Evolutionary conservation across 2,113 vertebrate species (phyloP).

Genomic region (Takifugu flavidus): DNA sequence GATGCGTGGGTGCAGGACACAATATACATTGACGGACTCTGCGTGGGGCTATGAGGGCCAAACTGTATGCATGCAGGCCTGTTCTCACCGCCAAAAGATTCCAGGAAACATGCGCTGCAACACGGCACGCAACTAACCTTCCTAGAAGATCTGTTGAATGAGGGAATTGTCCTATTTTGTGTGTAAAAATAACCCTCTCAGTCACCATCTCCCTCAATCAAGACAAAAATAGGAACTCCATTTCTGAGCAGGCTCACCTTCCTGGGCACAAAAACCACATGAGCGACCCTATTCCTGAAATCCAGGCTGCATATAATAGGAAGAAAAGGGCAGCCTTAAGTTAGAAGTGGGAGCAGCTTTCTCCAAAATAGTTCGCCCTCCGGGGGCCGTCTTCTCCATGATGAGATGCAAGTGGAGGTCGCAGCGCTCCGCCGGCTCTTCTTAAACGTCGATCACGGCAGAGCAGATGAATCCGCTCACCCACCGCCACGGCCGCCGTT

Average conservation of each 20-base stretch:
- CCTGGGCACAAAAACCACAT: slow-evolving; percentile 55
- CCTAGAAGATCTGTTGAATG: slow-evolving; percentile 55
- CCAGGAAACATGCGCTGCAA: background rate
- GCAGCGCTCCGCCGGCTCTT: slow-evolving; percentile 31
- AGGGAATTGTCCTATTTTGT: slow-evolving; percentile 51
- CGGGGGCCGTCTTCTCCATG: slow-evolving; percentile 40
- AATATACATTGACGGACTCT: too few relatives aligned
- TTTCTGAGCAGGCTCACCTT: slow-evolving; percentile 57
- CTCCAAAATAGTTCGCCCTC: slow-evolving; percentile 39
- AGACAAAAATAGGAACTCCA: slow-evolving; percentile 47
- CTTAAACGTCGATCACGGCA: background rate
- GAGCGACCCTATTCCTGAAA: slow-evolving; percentile 65
- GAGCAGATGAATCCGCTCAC: background rate
- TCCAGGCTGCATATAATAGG: slow-evolving; percentile 66
- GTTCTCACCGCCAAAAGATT: slow-evolving; percentile 8
- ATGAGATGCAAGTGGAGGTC: slow-evolving; percentile 60
- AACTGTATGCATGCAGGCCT: background rate
- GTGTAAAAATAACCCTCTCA: slow-evolving; percentile 46
- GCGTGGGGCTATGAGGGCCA: too few relatives aligned
- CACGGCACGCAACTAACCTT: slow-evolving; percentile 25
- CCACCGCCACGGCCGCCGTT: background rate
- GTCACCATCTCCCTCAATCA: slow-evolving; percentile 44
- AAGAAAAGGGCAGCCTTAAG: slow-evolving; percentile 59
- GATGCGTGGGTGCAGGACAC: too few relatives aligned
- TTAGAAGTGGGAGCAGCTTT: slow-evolving; percentile 49